Conservation (phyloP, 2,113 vertebrate species). For the Catharus bicknelli region DNA sequence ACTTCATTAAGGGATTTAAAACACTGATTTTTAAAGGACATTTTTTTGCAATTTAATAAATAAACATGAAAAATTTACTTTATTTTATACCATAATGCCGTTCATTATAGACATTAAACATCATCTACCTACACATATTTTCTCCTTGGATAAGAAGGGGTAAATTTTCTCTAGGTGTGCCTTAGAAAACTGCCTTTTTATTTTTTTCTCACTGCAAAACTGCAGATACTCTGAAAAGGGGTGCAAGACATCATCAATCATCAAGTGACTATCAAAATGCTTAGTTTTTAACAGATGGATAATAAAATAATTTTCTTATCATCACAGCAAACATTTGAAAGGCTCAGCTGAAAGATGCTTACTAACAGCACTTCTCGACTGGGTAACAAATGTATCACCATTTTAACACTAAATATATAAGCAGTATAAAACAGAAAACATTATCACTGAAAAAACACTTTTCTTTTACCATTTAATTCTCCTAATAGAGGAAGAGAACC, state of each 20-base stretch:
- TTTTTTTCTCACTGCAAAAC: background rate
- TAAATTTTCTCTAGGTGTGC: background rate
- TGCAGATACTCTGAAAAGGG: background rate
- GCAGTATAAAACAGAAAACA: background rate
- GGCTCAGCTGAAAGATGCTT: background rate
- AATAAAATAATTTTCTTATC: background rate
- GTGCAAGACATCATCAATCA: background rate
- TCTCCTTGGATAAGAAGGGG: background rate
- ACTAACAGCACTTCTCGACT: background rate
- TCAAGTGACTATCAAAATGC: background rate
- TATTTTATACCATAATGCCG: background rate
- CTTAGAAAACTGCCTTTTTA: background rate
- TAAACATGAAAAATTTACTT: background rate
- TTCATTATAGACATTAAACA: background rate
- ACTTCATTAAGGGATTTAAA: background rate
- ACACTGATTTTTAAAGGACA: background rate
- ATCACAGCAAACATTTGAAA: background rate
- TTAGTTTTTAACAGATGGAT: background rate
- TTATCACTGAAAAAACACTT: background rate
- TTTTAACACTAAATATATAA: background rate
- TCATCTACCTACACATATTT: background rate
- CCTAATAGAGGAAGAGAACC: background rate
- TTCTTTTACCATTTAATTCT: background rate
- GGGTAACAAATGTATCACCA: background rate
- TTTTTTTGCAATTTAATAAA: background rate